These are phyloP conservation scores for Hippoglossus stenolepis DNA, from an alignment of 2,113 vertebrate species.

Conservation along the genomic window DNA sequence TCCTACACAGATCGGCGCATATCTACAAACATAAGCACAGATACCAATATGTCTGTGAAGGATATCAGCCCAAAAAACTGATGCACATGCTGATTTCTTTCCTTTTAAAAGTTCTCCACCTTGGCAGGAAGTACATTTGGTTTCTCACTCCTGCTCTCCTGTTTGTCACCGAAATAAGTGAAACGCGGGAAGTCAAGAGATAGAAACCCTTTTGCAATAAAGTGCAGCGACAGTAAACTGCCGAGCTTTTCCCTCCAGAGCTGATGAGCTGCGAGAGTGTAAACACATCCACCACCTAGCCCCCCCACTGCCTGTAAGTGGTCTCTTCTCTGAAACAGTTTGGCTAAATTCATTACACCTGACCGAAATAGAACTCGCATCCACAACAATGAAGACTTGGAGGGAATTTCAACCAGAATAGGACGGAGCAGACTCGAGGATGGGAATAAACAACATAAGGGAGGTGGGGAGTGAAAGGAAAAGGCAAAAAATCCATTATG, in stretches of 20 bases:
- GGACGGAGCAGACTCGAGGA: slow-evolving; percentile 27
- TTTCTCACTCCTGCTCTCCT: slow-evolving; percentile 1
- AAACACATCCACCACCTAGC: not conserved
- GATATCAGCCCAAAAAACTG: no score
- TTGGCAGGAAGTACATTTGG: not conserved
- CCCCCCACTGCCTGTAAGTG: slow-evolving; percentile 7
- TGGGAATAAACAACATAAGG: slow-evolving; percentile 58
- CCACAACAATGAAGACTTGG: slow-evolving; percentile 49
- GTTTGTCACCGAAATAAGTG: slow-evolving; percentile 32
- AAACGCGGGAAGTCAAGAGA: slow-evolving; percentile 24
- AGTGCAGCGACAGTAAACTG: slow-evolving; percentile 17
- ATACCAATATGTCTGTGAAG: no score
- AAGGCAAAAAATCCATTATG: slow-evolving; percentile 82
- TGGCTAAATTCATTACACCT: slow-evolving; percentile 56
- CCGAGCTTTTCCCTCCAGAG: slow-evolving; percentile 10
- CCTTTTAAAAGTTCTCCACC: slow-evolving; percentile 14
- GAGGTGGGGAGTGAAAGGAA: slow-evolving; percentile 30
- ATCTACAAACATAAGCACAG: no score
- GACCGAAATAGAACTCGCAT: slow-evolving; percentile 51
- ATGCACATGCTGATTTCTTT: not conserved
- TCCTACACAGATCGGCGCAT: no score
- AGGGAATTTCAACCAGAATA: slow-evolving; percentile 58
- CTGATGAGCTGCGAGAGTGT: slow-evolving; percentile 9
- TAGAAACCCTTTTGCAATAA: slow-evolving; percentile 35
- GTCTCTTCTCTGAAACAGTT: slow-evolving; percentile 18